These are phyloP conservation scores for Orchestia grillus DNA, from an alignment of 1,140 invertebrate species.

Conservation along the genomic window DNA sequence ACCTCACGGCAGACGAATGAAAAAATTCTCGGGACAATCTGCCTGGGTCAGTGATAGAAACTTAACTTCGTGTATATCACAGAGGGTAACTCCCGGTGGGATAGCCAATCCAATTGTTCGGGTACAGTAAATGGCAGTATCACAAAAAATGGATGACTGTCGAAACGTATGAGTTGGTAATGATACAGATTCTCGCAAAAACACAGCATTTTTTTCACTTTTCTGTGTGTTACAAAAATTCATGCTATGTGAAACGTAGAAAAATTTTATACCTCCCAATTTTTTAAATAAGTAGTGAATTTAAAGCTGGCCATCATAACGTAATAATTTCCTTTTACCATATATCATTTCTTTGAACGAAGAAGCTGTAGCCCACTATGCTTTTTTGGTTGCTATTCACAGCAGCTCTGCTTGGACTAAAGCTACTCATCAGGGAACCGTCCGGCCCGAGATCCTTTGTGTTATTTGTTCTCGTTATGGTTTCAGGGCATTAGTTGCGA, in stretches of 20 bases:
- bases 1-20: background rate
- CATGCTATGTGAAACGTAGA: background rate
- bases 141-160: background rate
- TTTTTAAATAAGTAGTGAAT: background rate
- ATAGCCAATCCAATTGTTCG: background rate
- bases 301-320: background rate
- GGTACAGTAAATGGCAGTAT: background rate
- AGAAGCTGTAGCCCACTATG: background rate
- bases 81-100: background rate
- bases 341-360: background rate
- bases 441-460: background rate
- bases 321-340: background rate
- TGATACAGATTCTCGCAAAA: background rate
- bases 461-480: background rate
- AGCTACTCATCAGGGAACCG: background rate
- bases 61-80: background rate
- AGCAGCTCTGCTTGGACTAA: background rate
- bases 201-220: background rate
- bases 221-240: background rate
- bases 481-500: slow-evolving; percentile 7
- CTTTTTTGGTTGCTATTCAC: background rate
- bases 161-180: background rate
- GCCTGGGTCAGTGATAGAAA: background rate
- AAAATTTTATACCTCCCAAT: background rate
- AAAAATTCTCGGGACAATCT: background rate